A percentile compares a stretch with the other conserved stretches of the same genome.
Evolutionary conservation across 2,113 vertebrate genomes (phyloP).

Genomic region (Clarias magur): DNA sequence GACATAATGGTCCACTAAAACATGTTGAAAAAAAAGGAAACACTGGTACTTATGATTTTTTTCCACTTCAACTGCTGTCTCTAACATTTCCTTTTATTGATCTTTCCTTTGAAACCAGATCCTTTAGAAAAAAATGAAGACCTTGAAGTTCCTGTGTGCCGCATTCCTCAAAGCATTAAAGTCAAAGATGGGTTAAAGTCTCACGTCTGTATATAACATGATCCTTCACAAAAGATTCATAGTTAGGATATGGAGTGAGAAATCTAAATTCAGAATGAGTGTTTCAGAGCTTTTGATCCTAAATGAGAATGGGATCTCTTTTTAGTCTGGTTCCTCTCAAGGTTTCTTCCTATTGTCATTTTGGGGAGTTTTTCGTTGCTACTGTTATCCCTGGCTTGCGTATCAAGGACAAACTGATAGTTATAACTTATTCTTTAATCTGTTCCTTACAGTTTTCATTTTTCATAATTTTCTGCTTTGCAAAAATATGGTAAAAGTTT

Average conservation of each 20-base stretch:
- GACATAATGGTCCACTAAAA: background rate
- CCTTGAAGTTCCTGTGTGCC: conserved; percentile 20
- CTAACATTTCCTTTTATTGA: conserved; percentile 4
- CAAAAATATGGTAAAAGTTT: too few species aligned
- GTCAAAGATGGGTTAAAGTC: background rate
- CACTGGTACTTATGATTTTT: background rate
- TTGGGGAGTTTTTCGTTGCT: too few species aligned
- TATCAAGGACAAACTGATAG: too few species aligned
- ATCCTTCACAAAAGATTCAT: background rate
- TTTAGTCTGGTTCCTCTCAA: too few species aligned
- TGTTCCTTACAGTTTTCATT: too few species aligned
- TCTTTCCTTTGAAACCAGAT: conserved; percentile 4
- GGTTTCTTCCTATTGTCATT: too few species aligned
- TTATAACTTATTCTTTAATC: too few species aligned
- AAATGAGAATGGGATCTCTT: too few species aligned
- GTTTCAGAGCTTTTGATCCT: background rate
- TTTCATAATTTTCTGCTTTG: too few species aligned
- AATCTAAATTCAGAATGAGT: background rate
- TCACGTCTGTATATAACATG: background rate
- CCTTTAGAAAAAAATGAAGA: background rate
- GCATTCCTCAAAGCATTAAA: conserved; percentile 11
- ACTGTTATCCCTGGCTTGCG: too few species aligned
- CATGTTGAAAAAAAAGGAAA: background rate
- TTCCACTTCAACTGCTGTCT: background rate
- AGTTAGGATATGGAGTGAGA: background rate